Conservation (phyloP, 2,797 vertebrate genomes). For the Trematomus bernacchii region DNA sequence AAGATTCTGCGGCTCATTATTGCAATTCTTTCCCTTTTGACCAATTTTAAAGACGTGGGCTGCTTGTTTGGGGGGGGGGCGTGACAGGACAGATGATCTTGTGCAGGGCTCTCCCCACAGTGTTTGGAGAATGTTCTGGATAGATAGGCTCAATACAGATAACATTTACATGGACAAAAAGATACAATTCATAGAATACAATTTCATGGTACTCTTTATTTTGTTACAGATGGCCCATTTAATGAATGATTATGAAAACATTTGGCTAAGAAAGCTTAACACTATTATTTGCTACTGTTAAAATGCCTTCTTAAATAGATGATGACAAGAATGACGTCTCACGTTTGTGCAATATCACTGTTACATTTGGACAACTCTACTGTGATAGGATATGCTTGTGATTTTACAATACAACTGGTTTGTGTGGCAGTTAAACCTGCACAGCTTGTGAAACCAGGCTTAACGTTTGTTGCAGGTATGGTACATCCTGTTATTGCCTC, state of each 20-base stretch:
- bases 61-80: not conserved
- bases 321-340: not conserved
- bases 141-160: not conserved
- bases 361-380: not conserved
- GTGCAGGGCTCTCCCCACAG: not conserved
- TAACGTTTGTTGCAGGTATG: not conserved
- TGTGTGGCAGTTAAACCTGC: not conserved
- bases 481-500: not conserved
- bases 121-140: not conserved
- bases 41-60: not conserved
- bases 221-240: not conserved
- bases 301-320: not conserved
- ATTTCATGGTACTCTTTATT: not conserved
- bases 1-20: not conserved
- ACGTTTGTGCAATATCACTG: not conserved
- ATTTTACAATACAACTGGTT: not conserved
- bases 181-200: not conserved
- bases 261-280: not conserved
- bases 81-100: not conserved
- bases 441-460: not conserved
- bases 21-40: constrained; percentile 3
- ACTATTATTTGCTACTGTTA: not conserved
- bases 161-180: not conserved
- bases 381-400: not conserved
- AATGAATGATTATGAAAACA: not conserved